Evolutionary conservation across 2,888 invertebrate genomes (phyloP), one percentile per base, ranked within the genome.

Genomic region (Monoplex corrugatus): DNA sequence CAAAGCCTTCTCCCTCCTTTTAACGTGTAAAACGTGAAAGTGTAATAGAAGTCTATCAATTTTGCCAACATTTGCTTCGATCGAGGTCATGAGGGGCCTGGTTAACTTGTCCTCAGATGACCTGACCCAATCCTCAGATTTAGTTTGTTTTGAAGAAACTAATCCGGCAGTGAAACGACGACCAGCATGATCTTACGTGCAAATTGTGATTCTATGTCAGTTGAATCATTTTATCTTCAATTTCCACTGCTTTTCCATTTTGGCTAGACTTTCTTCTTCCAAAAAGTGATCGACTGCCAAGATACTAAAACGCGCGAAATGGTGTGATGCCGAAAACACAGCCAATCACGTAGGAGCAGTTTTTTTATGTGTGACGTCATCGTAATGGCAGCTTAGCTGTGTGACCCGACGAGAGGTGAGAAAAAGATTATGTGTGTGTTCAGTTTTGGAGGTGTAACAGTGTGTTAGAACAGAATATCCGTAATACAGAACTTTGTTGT

Each of bases 381-480:
- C 44, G 86, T 44, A 86, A 86, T 86, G 86, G 86, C 86, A 75
- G 86, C 86, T 75, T 44, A 72, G 86, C 72, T 35, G 86, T 68
- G 75, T 86, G 86, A 86, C 75, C 86, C 86, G 32, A 63, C 38
- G 44, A 75, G 86, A 86, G 68, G 86, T 86, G 23, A 75, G 86
- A 16, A 44, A 86, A 44, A 82, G 28, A 19, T 82, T 80, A 43
- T 80, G 23, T 80, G 6, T 32, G 72, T 35, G 13, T 23, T 50
- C 13, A 50, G 50, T 50, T 50, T n/a, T 50, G n/a, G n/a, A n/a
- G n/a, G n/a, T n/a, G n/a, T n/a, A n/a, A n/a, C n/a, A n/a, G n/a
- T n/a, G n/a, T n/a, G n/a, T n/a, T n/a, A n/a, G n/a, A n/a, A n/a
- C n/a, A n/a, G n/a, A n/a, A n/a, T n/a, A n/a, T n/a, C n/a, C n/a